These are phyloP conservation scores for Eulemur mongoz DNA, from an alignment of 2,797 vertebrate species.

Conservation along the genomic window DNA sequence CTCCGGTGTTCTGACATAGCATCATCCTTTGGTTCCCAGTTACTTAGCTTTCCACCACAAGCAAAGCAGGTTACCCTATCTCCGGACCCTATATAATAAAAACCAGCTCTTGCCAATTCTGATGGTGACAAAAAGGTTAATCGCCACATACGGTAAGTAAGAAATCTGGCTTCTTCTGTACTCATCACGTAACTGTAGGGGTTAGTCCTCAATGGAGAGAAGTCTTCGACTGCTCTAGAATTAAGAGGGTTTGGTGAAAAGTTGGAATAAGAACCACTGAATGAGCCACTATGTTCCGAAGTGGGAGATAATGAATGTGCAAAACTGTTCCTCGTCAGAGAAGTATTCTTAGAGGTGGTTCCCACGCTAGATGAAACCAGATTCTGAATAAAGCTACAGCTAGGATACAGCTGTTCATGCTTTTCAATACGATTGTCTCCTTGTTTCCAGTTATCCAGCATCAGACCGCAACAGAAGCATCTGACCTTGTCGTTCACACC, in stretches of 20 bases:
- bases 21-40: slow-evolving; percentile 97
- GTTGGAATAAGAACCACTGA: slow-evolving; percentile 88
- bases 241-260: slow-evolving; percentile 88
- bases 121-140: slow-evolving; percentile 90
- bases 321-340: slow-evolving; percentile 79
- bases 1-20: slow-evolving; percentile 95
- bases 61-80: slow-evolving; percentile 96
- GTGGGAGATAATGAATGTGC: slow-evolving; percentile 77
- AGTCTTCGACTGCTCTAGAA: slow-evolving; percentile 90
- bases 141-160: slow-evolving; percentile 91
- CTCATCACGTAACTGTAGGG: slow-evolving; percentile 92
- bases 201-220: slow-evolving; percentile 88
- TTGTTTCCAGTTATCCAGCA: slow-evolving; percentile 93
- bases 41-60: slow-evolving; percentile 95
- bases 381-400: slow-evolving; percentile 94
- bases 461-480: slow-evolving; percentile 95
- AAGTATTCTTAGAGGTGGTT: slow-evolving; percentile 90
- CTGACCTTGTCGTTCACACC: slow-evolving; percentile 94
- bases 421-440: slow-evolving; percentile 95
- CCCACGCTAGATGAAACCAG: slow-evolving; percentile 89
- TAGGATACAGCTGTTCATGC: slow-evolving; percentile 92
- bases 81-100: slow-evolving; percentile 93
- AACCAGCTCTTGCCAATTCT: slow-evolving; percentile 95
- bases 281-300: slow-evolving; percentile 89
- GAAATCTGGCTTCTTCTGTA: slow-evolving; percentile 94